phyloP scores from a whole-genome alignment of 2,113 vertebrate genomes.

The Suncus etruscus region DNA sequence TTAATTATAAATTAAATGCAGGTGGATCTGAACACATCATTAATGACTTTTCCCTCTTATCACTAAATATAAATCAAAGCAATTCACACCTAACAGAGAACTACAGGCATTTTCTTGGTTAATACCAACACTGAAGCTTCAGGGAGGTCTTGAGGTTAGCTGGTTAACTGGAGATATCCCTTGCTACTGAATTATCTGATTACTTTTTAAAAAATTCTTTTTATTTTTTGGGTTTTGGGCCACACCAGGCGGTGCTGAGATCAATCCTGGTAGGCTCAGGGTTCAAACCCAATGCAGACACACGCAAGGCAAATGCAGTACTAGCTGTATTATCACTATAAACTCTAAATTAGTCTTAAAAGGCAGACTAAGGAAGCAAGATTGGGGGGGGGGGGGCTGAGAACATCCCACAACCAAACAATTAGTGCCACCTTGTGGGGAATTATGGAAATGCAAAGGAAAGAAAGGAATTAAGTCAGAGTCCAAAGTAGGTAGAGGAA shows the following conservation, averaged over 20 bases:
- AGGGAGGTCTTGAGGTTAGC: neutral
- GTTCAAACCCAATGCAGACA: neutral
- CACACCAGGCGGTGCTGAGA: too few species aligned
- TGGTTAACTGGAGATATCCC: neutral
- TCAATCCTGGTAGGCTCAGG: too few species aligned
- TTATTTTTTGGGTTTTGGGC: too few species aligned
- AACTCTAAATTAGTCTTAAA: neutral
- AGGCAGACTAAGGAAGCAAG: conserved; percentile 7
- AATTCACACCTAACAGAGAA: conserved; percentile 37
- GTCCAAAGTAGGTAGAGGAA: conserved; percentile 4
- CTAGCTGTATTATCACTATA: too few species aligned
- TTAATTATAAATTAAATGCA: conserved; percentile 41
- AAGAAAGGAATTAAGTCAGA: neutral
- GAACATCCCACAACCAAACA: neutral
- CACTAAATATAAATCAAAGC: conserved; percentile 35
- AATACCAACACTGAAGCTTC: neutral
- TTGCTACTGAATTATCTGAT: neutral
- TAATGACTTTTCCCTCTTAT: conserved; percentile 39
- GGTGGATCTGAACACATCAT: neutral
- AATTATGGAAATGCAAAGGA: conserved; percentile 5
- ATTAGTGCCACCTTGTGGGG: conserved; percentile 67
- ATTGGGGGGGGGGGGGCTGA: neutral
- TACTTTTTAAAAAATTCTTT: too few species aligned
- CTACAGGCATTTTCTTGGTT: neutral
- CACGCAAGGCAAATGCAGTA: too few species aligned